phyloP scores from a whole-genome alignment of 2,888 invertebrate genomes.

The Amphiduros pacificus region DNA sequence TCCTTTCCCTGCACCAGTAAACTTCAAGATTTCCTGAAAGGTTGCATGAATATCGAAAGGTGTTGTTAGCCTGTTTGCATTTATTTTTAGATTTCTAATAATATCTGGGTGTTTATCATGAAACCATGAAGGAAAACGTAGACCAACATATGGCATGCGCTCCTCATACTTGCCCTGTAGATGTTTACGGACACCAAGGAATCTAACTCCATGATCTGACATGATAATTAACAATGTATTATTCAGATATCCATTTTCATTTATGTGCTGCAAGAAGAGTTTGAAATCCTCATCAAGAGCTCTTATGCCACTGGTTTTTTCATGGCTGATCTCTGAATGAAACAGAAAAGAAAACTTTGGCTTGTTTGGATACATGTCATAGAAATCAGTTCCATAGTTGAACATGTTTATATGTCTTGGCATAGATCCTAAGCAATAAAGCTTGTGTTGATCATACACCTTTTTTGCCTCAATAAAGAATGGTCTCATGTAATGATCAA shows the following conservation, averaged over 20 bases:
- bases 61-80: conserved; percentile 73
- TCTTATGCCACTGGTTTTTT: conserved; percentile 73
- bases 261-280: conserved; percentile 65
- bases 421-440: conserved; percentile 70
- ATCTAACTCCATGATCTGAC: conserved; percentile 87
- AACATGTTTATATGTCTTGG: conserved; percentile 67
- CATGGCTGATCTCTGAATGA: conserved; percentile 84
- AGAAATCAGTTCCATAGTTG: conserved; percentile 62
- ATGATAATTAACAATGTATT: conserved; percentile 83
- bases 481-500: conserved; percentile 85
- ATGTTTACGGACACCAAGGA: conserved; percentile 78
- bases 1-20: conserved; percentile 8
- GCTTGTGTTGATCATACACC: not conserved
- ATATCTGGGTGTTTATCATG: conserved; percentile 66
- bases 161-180: conserved; percentile 90
- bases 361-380: conserved; percentile 68
- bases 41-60: conserved; percentile 89
- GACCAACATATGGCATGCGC: conserved; percentile 82
- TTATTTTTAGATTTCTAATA: conserved; percentile 66
- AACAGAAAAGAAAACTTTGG: conserved; percentile 86
- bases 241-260: too few relatives aligned
- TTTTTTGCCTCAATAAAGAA: not conserved
- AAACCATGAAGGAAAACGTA: conserved; percentile 75
- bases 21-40: conserved; percentile 70
- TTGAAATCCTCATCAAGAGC: conserved; percentile 72